These are phyloP conservation scores for Sialis fuliginosa DNA, from an alignment of 2,888 invertebrate genomes.

Conservation along the genomic window DNA sequence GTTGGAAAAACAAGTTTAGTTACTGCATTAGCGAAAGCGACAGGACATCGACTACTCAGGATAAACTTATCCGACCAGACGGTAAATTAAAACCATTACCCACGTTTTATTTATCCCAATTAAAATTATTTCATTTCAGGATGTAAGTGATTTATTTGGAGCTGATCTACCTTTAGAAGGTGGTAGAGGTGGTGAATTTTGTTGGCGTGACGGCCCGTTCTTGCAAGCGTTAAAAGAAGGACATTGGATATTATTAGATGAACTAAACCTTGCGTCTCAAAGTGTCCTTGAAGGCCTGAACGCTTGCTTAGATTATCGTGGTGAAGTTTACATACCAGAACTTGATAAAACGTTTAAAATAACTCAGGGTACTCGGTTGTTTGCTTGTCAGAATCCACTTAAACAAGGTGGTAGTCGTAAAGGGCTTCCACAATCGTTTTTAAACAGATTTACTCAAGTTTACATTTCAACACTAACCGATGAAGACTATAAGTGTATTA, in stretches of 20 bases:
- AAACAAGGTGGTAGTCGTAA: conserved; percentile 91
- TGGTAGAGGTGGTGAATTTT: conserved; percentile 68
- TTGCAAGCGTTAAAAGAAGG: conserved; percentile 81
- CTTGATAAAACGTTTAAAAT: conserved; percentile 72
- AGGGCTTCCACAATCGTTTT: conserved; percentile 89
- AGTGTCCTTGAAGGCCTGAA: conserved; percentile 96
- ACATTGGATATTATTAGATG: conserved; percentile 94
- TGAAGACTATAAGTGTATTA: conserved; percentile 49
- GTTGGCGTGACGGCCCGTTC: conserved; percentile 93
- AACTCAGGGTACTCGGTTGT: conserved; percentile 58
- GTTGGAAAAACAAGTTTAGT: conserved; percentile 97
- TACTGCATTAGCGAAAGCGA: conserved; percentile 67
- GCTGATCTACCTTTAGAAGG: conserved; percentile 92
- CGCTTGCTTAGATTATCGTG: conserved; percentile 94
- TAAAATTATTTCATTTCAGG: conserved; percentile 28
- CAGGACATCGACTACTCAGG: conserved; percentile 70
- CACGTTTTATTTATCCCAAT: conserved; percentile 3
- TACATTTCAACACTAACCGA: conserved; percentile 44
- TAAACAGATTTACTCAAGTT: conserved; percentile 93
- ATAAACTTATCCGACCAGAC: conserved; percentile 99
- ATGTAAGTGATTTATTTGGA: conserved; percentile 94
- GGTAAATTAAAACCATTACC: conserved; percentile 28
- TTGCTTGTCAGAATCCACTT: conserved; percentile 95
- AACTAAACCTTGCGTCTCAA: conserved; percentile 95
- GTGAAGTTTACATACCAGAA: conserved; percentile 91